Evolutionary conservation across 2,888 invertebrate genomes (phyloP).

Genomic region (Drosophila mimica): DNA sequence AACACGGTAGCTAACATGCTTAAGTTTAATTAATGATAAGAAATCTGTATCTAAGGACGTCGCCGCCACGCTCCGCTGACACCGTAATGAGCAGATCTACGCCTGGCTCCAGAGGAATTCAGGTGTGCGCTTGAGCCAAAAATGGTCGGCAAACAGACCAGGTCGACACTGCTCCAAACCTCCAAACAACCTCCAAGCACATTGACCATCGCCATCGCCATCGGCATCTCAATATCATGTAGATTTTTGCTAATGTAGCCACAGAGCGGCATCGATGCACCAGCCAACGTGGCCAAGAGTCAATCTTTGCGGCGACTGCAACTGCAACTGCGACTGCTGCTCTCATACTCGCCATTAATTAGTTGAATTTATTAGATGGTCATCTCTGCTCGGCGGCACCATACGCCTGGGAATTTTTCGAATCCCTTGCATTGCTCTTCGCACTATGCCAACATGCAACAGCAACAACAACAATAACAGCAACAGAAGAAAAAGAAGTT

Average conservation of each 20-base stretch:
- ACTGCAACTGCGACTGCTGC: conserved; percentile 42
- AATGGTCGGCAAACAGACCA: conserved; percentile 4
- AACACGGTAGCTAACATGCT: conserved; percentile 85
- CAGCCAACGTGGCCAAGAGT: conserved; percentile 41
- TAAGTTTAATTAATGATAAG: conserved; percentile 85
- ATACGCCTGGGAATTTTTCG: conserved; percentile 80
- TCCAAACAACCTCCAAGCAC: not conserved
- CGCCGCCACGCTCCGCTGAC: conserved; percentile 55
- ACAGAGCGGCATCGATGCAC: conserved; percentile 25
- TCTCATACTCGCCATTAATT: conserved; percentile 84
- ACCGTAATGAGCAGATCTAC: conserved; percentile 62
- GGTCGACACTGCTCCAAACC: conserved; percentile 1
- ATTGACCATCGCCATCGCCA: conserved; percentile 44
- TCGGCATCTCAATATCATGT: conserved; percentile 82
- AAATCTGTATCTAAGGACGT: conserved; percentile 84
- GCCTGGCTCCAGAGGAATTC: conserved; percentile 53
- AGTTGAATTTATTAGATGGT: conserved; percentile 85
- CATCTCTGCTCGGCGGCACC: conserved; percentile 65
- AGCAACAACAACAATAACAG: not conserved
- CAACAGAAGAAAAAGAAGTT: not conserved
- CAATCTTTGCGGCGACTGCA: conserved; percentile 65
- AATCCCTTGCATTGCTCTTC: conserved; percentile 79
- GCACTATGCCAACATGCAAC: conserved; percentile 59
- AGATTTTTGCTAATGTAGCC: conserved; percentile 80
- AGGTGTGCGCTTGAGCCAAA: conserved; percentile 52